Base-by-base conservation (phyloP, 2,113 vertebrate genomes). In the Helogale parvula region DNA sequence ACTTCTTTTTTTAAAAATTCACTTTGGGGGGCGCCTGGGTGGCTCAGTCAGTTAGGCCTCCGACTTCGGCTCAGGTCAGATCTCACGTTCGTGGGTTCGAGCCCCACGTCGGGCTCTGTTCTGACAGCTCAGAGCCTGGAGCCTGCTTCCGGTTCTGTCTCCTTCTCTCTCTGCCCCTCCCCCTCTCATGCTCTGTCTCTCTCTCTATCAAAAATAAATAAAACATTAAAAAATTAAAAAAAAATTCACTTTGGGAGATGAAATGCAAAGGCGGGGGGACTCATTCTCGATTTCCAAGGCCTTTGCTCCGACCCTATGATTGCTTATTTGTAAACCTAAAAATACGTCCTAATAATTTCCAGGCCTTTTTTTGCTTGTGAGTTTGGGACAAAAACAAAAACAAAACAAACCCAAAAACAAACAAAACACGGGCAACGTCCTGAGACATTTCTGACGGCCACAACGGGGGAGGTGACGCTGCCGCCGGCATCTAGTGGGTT, bases 301-400 rank as follows among this genome's bases (percentile, higher is more conserved):
- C 97, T 97, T 84, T 69, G 47, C 95, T 74, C 92, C 80, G 13
- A 79, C 79, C 79, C 72, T 81, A 96, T 29, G 50, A 71, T 2
- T 82, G 54, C 8, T 0, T 27, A 81, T 95, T 65, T 35, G 76
- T 66, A 35, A 88, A 33, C 71, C 77, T 82, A 74, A 79, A 91
- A 86, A 77, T 23, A 87, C 83, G 47, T 71, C 35, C 35, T 57
- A 96, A 89, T 63, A 97, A 52, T 88, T 76, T 7, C 3, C 23
- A 60, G 72, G 57, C 13, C 52, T 82, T 83, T 52, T 79, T 21
- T 66, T 87, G 96, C 93, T 60, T 95, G 13, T 41, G 38, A 77
- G 47, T 97, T 97, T 90, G 98, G 93, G 97, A 60, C 57, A 60
- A 60, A 60, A 23, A 57, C 50, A 50, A 50, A 50, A 50, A 50